Percentiles rank a stretch among this genome's conserved stretches.
Evolutionary conservation across 2,797 vertebrate genomes (phyloP).

Genomic region (Rhynchotus rufescens): DNA sequence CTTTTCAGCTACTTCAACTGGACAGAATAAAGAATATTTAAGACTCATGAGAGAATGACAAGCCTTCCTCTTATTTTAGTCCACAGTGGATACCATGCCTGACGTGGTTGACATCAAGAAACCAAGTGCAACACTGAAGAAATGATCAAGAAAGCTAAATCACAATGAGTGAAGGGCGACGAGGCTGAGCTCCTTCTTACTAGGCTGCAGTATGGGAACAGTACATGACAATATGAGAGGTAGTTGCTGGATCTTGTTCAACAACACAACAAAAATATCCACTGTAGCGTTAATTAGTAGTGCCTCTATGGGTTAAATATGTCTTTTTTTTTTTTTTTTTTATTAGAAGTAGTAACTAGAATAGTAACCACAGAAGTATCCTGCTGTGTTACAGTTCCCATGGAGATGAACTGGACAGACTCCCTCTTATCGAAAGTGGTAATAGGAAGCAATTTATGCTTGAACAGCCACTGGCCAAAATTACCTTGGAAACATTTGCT

Average conservation of each 20-base stretch:
- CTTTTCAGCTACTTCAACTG: background rate
- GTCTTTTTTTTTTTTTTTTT: background rate
- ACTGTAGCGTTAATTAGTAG: background rate
- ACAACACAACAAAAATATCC: background rate
- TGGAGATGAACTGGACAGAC: fast-evolving
- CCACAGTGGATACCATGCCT: background rate
- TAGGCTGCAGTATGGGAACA: background rate
- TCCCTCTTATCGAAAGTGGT: background rate
- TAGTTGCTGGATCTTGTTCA: background rate
- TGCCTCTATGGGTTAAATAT: background rate
- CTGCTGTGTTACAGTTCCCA: background rate
- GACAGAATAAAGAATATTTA: background rate
- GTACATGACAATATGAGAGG: background rate
- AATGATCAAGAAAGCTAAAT: too few species aligned
- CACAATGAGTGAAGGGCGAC: background rate
- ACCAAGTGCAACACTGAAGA: background rate
- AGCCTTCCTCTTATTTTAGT: background rate
- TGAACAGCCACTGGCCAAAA: background rate
- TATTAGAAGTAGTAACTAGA: background rate
- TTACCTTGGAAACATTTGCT: background rate
- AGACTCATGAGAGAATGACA: background rate
- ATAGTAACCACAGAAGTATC: background rate
- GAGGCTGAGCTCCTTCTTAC: background rate
- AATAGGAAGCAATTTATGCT: slow-evolving; percentile 33
- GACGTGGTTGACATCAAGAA: background rate